Base-by-base conservation (phyloP, 2,888 invertebrate genomes). In the Lamproptera curius region DNA sequence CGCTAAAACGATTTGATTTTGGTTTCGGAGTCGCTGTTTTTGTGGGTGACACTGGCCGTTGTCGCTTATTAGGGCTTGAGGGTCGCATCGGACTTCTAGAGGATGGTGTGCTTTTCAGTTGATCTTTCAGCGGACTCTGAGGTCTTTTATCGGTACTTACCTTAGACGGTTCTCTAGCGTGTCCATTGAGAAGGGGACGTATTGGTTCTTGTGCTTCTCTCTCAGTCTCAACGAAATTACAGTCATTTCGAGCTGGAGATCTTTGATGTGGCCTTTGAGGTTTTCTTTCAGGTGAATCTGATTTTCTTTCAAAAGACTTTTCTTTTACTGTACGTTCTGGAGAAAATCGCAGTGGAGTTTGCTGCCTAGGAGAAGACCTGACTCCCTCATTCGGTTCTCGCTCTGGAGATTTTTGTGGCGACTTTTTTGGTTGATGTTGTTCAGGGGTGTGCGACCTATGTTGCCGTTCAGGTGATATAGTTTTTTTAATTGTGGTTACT, bases 1-100 rank as follows among this genome's bases (percentile, higher is more conserved):
- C 87, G 45, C 73, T 82, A 44, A 88, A 85, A 33, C 82, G 80
- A 50, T 76, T 84, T 0, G 72, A 55, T 63, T 84, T 87, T 4
- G 76, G 55, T 65, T 83, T 86, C 1, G 73, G 60, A 43, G 71
- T 53, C 13, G 57, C 51, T 1, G 63, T 46, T 59, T 86, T 85
- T 35, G 53, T 76, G 0, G 86, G 85, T n/a, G 85, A 83, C 1
- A 59, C 54, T n/a, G 75, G 72, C 38, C 80, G 65, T 1, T 66
- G 65, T 51, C 74, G 80, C 57, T 87, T 84, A n/a, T 83, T 83
- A 1, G 82, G 85, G 57, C 82, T 86, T 0, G 67, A 55, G 41
- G 72, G 81, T 16, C 82, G 78, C 17, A 64, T 53, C 1, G 79
- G 77, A 45, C 73, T 77, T 54, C 63, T 75, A 0, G 70, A 71